These are phyloP conservation scores for Phyllostomus hastatus DNA, from an alignment of 2,113 vertebrate species.

Conservation along the genomic window DNA sequence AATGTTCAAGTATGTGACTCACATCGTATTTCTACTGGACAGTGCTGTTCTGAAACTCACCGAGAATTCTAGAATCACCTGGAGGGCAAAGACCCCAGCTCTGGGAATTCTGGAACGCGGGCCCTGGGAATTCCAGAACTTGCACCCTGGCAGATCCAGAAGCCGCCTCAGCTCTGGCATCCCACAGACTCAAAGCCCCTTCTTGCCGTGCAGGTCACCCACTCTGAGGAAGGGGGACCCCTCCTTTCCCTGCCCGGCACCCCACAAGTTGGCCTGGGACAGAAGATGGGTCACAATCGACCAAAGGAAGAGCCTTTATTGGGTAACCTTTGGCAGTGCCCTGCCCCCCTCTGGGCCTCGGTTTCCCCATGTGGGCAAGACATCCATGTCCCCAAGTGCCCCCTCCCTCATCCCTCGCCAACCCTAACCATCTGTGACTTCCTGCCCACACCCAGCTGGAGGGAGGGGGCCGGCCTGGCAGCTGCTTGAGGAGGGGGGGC, in stretches of 20 bases:
- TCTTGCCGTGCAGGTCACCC: not conserved
- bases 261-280: not conserved
- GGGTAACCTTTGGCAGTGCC: not conserved
- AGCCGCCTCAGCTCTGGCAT: not conserved
- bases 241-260: fast-evolving
- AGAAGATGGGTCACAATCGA: not conserved
- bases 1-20: not conserved
- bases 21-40: not conserved
- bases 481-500: not conserved
- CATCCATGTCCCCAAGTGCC: not conserved
- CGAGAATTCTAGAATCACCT: not conserved
- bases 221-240: not conserved
- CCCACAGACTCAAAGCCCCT: not conserved
- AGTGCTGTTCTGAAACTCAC: no score
- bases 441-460: slow-evolving; percentile 21
- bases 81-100: not conserved
- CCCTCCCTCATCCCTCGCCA: not conserved
- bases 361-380: not conserved
- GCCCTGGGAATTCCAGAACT: not conserved
- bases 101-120: not conserved
- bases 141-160: not conserved
- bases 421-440: slow-evolving; percentile 23
- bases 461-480: slow-evolving; percentile 26
- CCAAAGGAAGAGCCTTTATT: not conserved
- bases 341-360: not conserved